A percentile compares a stretch with the other conserved stretches of the same genome.
phyloP scores from a whole-genome alignment of 2,113 vertebrate species.

The Ivindomyrus marchei region DNA sequence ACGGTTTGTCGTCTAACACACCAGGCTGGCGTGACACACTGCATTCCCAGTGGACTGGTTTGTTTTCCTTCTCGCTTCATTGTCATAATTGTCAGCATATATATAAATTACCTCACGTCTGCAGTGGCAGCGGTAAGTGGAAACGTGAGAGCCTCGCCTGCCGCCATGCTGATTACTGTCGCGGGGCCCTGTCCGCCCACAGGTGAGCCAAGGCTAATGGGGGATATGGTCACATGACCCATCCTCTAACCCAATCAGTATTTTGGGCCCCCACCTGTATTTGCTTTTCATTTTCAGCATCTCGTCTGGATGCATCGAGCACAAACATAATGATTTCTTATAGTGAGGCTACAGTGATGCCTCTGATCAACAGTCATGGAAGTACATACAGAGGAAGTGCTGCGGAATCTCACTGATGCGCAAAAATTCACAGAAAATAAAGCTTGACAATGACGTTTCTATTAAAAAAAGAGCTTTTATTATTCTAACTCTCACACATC shows the following conservation, averaged over 20 bases:
- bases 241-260: slow-evolving; percentile 47
- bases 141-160: slow-evolving; percentile 45
- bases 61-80: neutral
- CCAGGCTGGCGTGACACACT: neutral
- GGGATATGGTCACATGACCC: slow-evolving; percentile 34
- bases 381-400: neutral
- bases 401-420: neutral
- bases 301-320: neutral
- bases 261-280: slow-evolving; percentile 31
- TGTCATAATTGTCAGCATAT: slow-evolving; percentile 33
- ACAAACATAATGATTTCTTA: neutral
- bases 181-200: slow-evolving; percentile 33
- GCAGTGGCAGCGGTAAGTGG: slow-evolving; percentile 57
- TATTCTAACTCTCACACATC: neutral
- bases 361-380: neutral
- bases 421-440: neutral
- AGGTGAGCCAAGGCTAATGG: slow-evolving; percentile 39
- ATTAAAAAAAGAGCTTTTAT: neutral
- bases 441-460: neutral
- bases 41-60: neutral
- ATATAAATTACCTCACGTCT: slow-evolving; percentile 38
- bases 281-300: neutral
- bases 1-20: neutral
- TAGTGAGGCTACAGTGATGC: neutral
- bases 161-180: slow-evolving; percentile 52